phyloP scores from a whole-genome alignment of 2,888 invertebrate species.

The Eurytoma adleriae region DNA sequence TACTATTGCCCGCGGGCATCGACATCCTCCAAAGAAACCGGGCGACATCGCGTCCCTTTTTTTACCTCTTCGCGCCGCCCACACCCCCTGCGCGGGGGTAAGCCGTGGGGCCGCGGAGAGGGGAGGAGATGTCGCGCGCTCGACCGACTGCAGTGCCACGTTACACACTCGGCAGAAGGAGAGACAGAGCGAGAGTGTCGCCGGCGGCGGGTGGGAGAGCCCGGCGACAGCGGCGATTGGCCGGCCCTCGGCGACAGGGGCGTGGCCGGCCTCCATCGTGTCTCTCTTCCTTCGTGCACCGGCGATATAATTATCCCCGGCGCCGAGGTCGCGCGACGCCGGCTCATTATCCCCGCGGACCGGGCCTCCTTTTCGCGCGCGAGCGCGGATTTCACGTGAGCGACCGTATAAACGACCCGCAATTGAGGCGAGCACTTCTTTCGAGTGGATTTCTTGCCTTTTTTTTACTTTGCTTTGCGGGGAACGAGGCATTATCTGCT shows the following conservation, averaged over 20 bases:
- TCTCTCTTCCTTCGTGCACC: slow-evolving; percentile 60
- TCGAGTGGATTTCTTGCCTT: too few species aligned
- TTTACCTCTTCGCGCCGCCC: not conserved
- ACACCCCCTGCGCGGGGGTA: not conserved
- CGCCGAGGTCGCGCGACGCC: slow-evolving; percentile 2
- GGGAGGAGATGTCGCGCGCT: slow-evolving; percentile 32
- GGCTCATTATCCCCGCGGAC: too few species aligned
- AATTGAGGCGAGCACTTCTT: too few species aligned
- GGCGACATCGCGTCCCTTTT: not conserved
- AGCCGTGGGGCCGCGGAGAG: not conserved
- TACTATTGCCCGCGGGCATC: slow-evolving; percentile 23
- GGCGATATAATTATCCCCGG: not conserved
- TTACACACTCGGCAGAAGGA: slow-evolving; percentile 14
- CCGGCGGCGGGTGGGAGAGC: slow-evolving; percentile 46
- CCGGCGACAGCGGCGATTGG: slow-evolving; percentile 72
- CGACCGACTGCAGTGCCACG: not conserved
- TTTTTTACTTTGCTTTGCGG: too few species aligned
- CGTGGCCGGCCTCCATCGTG: slow-evolving; percentile 74
- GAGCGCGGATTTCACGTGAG: too few species aligned
- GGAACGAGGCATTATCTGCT: too few species aligned
- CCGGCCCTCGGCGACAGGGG: slow-evolving; percentile 71
- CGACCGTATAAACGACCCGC: too few species aligned
- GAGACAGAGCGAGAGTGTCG: slow-evolving; percentile 30
- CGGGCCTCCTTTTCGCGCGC: too few species aligned
- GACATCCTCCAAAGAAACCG: not conserved